Evolutionary conservation across 64 coral and sea anemone genomes (phyloP), one percentile per base, ranked within the genome.

Genomic region (Trachythela sp.): DNA sequence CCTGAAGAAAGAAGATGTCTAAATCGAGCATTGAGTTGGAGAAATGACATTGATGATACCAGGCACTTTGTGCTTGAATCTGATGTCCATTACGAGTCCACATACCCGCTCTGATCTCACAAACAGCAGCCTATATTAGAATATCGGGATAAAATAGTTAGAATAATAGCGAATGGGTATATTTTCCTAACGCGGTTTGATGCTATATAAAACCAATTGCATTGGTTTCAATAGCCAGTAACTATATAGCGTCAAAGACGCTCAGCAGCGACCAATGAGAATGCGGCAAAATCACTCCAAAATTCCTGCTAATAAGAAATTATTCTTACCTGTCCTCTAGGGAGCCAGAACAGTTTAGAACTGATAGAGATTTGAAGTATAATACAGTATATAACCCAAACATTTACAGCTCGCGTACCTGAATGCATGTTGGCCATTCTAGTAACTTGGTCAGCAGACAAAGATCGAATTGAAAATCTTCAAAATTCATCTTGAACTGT

Each of bases 21-120:
- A 99, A 87, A 36, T 99, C 96, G 40, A 93, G 88, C 93, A 99
- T 94, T 2, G 96, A 99, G 72, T 99, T 99, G 27, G 93, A 99
- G 49, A 99, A 99, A 87, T 99, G 96, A 48, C 96, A 94, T 37
- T 99, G 91, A 11, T 85, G 89, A 56, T 99, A 99, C 39, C 94
- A 83, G 0, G 88, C 91, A 11, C 92, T 91, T 84, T 99, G 96
- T 45, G 89, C 94, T 72, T 93, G 89, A 32, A 99, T 94, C 43
- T 99, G 96, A 13, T 87, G 85, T 41, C 96, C 96, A 94, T 94
- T 99, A 33, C 96, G 91, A 14, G 94, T 93, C 93, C 93, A 99
- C 51, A 91, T 68, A 18, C 96, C 96, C 41, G 84, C 91, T 48
- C 89, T 84, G 18, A 98, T 94, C 58, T 98, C 95, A 94, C 95